Percentiles rank a stretch among this genome's conserved stretches.
Conservation (phyloP, 2,888 invertebrate genomes). For the Diarsia mendica region DNA sequence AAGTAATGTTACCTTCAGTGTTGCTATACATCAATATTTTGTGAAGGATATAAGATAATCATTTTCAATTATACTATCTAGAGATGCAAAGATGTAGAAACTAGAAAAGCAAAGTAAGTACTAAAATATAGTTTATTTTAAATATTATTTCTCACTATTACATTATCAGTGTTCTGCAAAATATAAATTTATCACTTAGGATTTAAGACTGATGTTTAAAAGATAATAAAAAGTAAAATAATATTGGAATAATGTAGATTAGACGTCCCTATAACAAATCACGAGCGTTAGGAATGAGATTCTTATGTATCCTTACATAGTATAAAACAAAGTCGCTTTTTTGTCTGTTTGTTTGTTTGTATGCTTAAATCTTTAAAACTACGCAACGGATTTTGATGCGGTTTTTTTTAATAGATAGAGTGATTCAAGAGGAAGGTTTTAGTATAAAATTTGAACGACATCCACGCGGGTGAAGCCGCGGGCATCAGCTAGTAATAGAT, state of each 20-base stretch:
- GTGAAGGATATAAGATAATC: too few species aligned
- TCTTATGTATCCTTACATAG: too few species aligned
- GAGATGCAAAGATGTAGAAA: background rate
- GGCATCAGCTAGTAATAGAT: too few species aligned
- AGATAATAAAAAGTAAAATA: conserved; percentile 21
- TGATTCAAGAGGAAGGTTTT: too few species aligned
- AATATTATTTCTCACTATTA: conserved; percentile 21
- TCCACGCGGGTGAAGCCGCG: too few species aligned
- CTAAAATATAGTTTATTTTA: conserved; percentile 50
- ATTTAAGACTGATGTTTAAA: conserved; percentile 17
- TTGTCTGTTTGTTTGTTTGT: too few species aligned
- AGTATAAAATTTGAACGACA: too few species aligned
- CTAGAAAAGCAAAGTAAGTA: conserved; percentile 17
- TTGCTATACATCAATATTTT: background rate
- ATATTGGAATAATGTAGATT: conserved; percentile 18
- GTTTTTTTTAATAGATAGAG: too few species aligned
- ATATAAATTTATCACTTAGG: conserved; percentile 26
- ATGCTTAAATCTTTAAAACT: too few species aligned
- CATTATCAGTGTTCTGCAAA: conserved; percentile 19
- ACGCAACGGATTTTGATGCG: too few species aligned
- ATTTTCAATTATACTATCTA: too few species aligned
- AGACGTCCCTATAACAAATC: background rate
- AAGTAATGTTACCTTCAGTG: background rate
- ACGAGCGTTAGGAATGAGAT: conserved; percentile 3
- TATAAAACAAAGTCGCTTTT: too few species aligned